A percentile compares a stretch with the other conserved stretches of the same genome.
Evolutionary conservation across 1,140 invertebrate species (phyloP).

Genomic region (Oscheius sp.): DNA sequence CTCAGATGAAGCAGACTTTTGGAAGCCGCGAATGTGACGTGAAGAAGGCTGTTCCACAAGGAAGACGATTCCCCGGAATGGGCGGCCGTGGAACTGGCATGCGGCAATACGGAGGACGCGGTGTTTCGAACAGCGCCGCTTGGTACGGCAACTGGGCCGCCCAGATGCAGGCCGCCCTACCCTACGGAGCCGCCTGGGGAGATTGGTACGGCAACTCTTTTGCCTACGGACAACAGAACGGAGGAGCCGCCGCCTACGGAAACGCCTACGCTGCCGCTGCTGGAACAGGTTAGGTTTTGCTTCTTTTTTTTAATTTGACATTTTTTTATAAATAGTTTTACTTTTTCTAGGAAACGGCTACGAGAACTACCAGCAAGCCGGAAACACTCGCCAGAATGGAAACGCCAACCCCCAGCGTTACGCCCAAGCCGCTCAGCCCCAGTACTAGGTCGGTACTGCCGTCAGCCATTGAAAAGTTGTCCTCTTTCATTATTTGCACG

Average conservation of each 20-base stretch:
- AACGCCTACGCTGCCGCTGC: not conserved
- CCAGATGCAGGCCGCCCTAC: constrained; percentile 1
- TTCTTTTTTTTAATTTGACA: not conserved
- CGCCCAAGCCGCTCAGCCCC: constrained; percentile 8
- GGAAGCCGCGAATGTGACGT: constrained; percentile 54
- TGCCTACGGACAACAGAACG: not conserved
- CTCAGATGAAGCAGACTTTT: constrained; percentile 52
- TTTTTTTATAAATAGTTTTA: not conserved
- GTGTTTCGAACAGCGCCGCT: constrained; percentile 19
- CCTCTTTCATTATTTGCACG: not conserved
- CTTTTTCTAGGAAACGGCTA: constrained; percentile 1
- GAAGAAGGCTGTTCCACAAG: constrained; percentile 60
- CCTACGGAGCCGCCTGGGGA: constrained; percentile 23
- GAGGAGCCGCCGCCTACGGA: constrained; percentile 12
- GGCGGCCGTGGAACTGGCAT: constrained; percentile 17
- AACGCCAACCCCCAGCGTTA: not conserved
- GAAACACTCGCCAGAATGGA: constrained; percentile 7
- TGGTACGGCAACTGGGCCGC: constrained; percentile 24
- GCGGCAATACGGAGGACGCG: constrained; percentile 20
- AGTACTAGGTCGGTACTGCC: not conserved
- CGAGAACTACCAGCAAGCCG: not conserved
- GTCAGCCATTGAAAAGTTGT: not conserved
- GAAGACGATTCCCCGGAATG: constrained; percentile 42
- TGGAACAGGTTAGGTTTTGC: not conserved
- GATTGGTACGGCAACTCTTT: constrained; percentile 25